Evolutionary conservation across 2,888 invertebrate species (phyloP).

Genomic region (Netelia inedita): DNA sequence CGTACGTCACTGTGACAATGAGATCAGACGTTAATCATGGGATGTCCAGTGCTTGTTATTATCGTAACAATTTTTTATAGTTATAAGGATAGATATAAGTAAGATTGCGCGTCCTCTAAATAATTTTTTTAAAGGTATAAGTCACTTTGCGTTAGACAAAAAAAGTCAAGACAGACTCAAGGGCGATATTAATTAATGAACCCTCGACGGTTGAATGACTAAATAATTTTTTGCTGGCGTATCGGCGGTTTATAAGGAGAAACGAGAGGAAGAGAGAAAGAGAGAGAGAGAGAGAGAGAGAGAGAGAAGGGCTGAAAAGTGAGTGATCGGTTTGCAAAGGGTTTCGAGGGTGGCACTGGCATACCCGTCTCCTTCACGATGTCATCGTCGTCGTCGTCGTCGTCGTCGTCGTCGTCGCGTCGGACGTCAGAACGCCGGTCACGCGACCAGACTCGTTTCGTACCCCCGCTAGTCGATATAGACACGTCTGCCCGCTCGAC

Average conservation of each 20-base stretch:
- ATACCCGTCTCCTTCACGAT: background rate
- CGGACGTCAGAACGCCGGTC: slow-evolving; percentile 60
- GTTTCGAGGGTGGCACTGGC: slow-evolving; percentile 12
- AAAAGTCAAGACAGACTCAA: too few relatives aligned
- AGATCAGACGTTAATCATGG: background rate
- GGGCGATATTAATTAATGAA: slow-evolving; percentile 44
- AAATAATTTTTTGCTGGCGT: slow-evolving; percentile 25
- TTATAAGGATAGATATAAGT: too few relatives aligned
- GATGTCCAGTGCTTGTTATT: too few relatives aligned
- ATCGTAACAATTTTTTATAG: too few relatives aligned
- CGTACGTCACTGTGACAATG: background rate
- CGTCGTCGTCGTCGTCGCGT: slow-evolving; percentile 11
- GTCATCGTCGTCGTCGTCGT: slow-evolving; percentile 8
- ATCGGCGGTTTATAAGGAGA: background rate
- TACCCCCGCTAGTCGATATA: slow-evolving; percentile 6
- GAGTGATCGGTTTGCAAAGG: slow-evolving; percentile 43
- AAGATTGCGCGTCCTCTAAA: too few relatives aligned
- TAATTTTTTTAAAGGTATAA: too few relatives aligned
- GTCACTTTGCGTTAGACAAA: too few relatives aligned
- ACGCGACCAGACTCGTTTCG: slow-evolving; percentile 40
- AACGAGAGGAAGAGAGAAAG: background rate
- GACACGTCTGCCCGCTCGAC: slow-evolving; percentile 23
- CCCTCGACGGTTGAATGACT: slow-evolving; percentile 14
- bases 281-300: background rate
- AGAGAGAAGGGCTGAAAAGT: slow-evolving; percentile 18